Base-by-base conservation (phyloP, 2,113 vertebrate species). In the Acanthisitta chloris region DNA sequence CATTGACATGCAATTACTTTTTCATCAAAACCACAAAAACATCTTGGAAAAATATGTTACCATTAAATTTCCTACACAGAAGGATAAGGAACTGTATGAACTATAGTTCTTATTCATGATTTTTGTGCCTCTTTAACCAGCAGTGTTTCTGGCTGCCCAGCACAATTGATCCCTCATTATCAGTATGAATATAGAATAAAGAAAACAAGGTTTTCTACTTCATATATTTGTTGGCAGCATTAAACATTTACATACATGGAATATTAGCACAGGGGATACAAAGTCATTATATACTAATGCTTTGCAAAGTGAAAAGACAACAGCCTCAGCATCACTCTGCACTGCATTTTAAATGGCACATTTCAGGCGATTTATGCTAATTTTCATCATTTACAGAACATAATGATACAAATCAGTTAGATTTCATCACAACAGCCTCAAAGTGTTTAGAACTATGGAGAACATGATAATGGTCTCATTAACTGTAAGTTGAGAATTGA, bases 311-410 rank as follows among this genome's bases (percentile, higher is more conserved):
- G 23, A 66, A 83, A 92, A 91, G n/a, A 83, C 57, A 81, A 90
- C 90, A 86, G 76, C 58, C 49, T 92, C 43, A 69, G 9, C 59
- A 78, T 86, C 65, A 42, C 15, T 86, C 52, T 64, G 38, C 8
- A 66, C 28, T 52, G 51, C 46, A 85, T 88, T 96, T 93, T 70
- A 92, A 89, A 96, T 74, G 72, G 55, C 40, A 94, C 51, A 90
- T 96, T 97, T 96, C 82, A 76, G 43, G 71, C 4, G 0, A 81
- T 94, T 89, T 96, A 93, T 97, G 95, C 45, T 96, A 92, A 97
- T 96, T 91, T 96, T 29, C 33, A 65, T 74, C 74, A 94, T 91
- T 95, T 96, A 58, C 42, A 70, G 81, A 93, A 67, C 40, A 51
- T 86, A 91, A 90, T 94, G 62, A 92, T 66, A 88, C 33, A 96